A percentile compares a stretch with the other conserved stretches of the same genome.
phyloP scores from a whole-genome alignment of 2,113 vertebrate species.

The Gymnarchus niloticus region DNA sequence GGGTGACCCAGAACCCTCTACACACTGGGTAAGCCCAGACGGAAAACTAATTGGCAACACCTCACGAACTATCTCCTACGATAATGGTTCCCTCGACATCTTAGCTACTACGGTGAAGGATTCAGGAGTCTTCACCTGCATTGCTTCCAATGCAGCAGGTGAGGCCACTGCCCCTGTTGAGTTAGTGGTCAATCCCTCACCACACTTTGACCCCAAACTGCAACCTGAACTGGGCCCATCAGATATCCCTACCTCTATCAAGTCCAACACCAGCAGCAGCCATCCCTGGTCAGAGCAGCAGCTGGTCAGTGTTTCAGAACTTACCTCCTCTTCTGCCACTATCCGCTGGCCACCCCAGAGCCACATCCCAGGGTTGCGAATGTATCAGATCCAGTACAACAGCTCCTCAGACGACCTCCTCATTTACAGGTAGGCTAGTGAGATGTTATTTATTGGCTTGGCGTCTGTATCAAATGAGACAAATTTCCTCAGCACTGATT shows the following conservation, averaged over 20 bases:
- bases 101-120: conserved; percentile 68
- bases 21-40: conserved; percentile 72
- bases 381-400: conserved; percentile 80
- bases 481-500: no score
- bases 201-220: conserved; percentile 65
- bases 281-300: conserved; percentile 57
- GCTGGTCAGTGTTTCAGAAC: conserved; percentile 61
- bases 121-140: conserved; percentile 69
- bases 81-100: conserved; percentile 74
- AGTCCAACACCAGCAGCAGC: conserved; percentile 62
- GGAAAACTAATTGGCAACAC: conserved; percentile 73
- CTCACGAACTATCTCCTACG: conserved; percentile 62
- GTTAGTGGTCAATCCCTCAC: conserved; percentile 68
- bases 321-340: conserved; percentile 56
- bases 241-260: conserved; percentile 72
- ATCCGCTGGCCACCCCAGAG: conserved; percentile 68
- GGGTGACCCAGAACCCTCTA: conserved; percentile 68
- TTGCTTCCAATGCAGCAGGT: conserved; percentile 70
- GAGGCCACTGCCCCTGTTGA: conserved; percentile 68
- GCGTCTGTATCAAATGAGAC: no score
- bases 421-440: conserved; percentile 65
- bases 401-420: conserved; percentile 71
- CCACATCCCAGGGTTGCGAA: conserved; percentile 71
- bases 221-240: conserved; percentile 69
- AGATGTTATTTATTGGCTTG: neutral